These are phyloP conservation scores for Bolinopsis microptera DNA, from an alignment of 37 sponge, comb jelly and placozoan genomes.

Conservation along the genomic window DNA sequence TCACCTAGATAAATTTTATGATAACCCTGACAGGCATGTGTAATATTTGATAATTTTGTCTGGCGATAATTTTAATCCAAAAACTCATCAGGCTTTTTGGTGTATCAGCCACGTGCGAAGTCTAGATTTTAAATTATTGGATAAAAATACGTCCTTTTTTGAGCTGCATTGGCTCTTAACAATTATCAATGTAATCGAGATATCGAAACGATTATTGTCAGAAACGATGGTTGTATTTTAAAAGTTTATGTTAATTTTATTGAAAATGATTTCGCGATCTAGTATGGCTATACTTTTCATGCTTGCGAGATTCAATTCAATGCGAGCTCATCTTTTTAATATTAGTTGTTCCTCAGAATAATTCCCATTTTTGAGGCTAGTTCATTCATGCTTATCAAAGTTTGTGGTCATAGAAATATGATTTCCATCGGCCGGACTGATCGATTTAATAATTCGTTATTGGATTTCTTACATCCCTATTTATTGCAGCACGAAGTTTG, in stretches of 20 bases:
- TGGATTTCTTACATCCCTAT: too few relatives aligned
- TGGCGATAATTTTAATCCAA: neutral
- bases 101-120: neutral
- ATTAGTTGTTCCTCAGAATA: neutral
- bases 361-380: too few relatives aligned
- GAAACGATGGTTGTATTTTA: neutral
- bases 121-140: neutral
- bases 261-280: too few relatives aligned
- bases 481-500: too few relatives aligned
- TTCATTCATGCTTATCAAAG: too few relatives aligned
- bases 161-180: too few relatives aligned
- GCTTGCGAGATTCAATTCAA: neutral
- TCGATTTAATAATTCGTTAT: too few relatives aligned
- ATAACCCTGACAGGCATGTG: too few relatives aligned
- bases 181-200: too few relatives aligned
- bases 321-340: neutral
- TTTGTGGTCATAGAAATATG: too few relatives aligned
- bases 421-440: too few relatives aligned
- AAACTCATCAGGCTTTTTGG: neutral
- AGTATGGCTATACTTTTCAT: neutral
- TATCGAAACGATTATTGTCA: neutral
- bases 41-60: neutral
- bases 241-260: neutral
- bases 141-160: neutral
- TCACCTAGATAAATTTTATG: neutral